A percentile compares a stretch with the other conserved stretches of the same genome.
Conservation (phyloP, 1,140 invertebrate genomes). For the Drosophila tani region DNA sequence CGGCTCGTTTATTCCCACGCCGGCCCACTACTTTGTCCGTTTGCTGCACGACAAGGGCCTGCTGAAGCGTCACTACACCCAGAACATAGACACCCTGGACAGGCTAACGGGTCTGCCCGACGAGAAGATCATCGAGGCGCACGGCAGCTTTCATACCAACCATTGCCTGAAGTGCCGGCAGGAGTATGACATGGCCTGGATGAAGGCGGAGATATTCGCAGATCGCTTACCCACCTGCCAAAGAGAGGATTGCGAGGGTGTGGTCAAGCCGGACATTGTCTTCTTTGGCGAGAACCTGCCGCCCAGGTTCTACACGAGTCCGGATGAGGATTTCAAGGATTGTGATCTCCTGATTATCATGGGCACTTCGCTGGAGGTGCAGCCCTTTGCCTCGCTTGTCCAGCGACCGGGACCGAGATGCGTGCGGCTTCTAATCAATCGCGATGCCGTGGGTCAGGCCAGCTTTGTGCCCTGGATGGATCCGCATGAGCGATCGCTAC, state of each 20-base stretch:
- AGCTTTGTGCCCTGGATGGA: conserved; percentile 60
- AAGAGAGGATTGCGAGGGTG: conserved; percentile 86
- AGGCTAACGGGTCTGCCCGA: conserved; percentile 93
- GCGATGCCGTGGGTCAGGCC: conserved; percentile 89
- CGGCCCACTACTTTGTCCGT: conserved; percentile 93
- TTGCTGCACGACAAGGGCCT: conserved; percentile 92
- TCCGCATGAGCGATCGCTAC: conserved; percentile 84
- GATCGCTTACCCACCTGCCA: conserved; percentile 91
- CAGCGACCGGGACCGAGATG: conserved; percentile 89
- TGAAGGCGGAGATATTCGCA: conserved; percentile 89
- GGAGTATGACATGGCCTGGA: conserved; percentile 93
- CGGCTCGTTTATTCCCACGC: conserved; percentile 92
- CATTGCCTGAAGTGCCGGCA: conserved; percentile 93
- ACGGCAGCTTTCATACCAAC: conserved; percentile 96
- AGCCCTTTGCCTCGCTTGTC: conserved; percentile 97
- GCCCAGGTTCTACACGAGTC: conserved; percentile 89
- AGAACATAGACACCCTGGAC: conserved; percentile 98
- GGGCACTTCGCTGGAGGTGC: conserved; percentile 97
- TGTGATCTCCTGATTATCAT: conserved; percentile 98
- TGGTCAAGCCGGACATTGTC: conserved; percentile 97
- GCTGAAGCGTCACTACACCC: conserved; percentile 93
- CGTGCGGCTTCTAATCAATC: conserved; percentile 94
- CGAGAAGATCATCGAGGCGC: conserved; percentile 96
- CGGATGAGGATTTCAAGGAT: conserved; percentile 91
- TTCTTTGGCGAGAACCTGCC: conserved; percentile 97